Base-by-base conservation (phyloP, 2,113 vertebrate genomes). In the Odobenus rosmarus region DNA sequence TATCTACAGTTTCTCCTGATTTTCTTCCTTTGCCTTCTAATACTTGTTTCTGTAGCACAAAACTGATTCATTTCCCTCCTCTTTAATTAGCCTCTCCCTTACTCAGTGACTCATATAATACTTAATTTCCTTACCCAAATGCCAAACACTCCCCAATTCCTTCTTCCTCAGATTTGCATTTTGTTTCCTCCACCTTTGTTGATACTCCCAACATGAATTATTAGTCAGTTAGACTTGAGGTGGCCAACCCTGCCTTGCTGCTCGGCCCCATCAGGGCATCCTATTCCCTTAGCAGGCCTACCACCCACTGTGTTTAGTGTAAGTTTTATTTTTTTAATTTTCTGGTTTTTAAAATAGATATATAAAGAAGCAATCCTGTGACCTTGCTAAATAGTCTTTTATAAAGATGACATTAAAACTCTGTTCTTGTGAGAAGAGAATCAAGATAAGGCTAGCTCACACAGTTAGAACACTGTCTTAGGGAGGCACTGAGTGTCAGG, bases 1-100 rank as follows among this genome's bases (percentile, higher is more conserved):
- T 26, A 33, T 19, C 18, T 26, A 59, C 0, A 3, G n/a, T 39
- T 49, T 92, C 51, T 39, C 18, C 42, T 91, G 57, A 46, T 91
- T 93, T 91, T 59, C 36, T 15, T 51, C 16, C 14, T 93, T 86
- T 79, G 33, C 88, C 62, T 36, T 79, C 39, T 87, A 89, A 83
- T 95, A 61, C n/a, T 62, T 69, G 72, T 51, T 42, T 89, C 57
- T 72, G 23, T 36, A 93, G 28, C 14, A 61, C 15, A 31, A 59
- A 93, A 90, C 53, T 97, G 94, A 97, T 87, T 97, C 83, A 96
- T 55, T 83, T 88, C 36, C 39, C 28, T 97, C 51, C 36, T 79
- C 23, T 72, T 59, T 88, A 74, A 83, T 36, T 77, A 67, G 33
- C 76, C 62, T 93, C 81, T 88, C 76, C 96, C 88, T 90, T 83